phyloP scores from a whole-genome alignment of 2,113 vertebrate genomes.

The Saccopteryx bilineata region DNA sequence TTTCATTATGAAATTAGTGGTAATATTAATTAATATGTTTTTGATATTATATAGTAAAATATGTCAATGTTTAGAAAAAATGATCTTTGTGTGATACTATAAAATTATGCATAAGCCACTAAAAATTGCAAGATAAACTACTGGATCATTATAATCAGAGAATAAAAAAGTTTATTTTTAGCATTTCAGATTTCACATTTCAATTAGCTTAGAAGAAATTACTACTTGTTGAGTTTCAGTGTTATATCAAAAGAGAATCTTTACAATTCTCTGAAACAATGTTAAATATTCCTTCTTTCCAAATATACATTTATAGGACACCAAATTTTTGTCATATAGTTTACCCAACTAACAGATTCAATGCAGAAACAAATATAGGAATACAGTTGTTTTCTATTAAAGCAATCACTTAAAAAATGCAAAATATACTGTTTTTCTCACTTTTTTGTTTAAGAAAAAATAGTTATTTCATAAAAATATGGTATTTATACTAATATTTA shows the following conservation, averaged over 20 bases:
- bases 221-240: constrained; percentile 26
- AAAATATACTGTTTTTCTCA: not conserved
- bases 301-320: not conserved
- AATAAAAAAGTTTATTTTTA: not conserved
- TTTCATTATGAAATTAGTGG: not conserved
- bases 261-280: not conserved
- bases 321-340: not conserved
- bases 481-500: not conserved
- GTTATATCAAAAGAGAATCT: not conserved
- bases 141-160: not conserved
- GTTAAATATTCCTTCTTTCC: not conserved
- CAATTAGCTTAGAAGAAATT: not conserved
- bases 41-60: constrained; percentile 1
- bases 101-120: not conserved
- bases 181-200: constrained; percentile 9
- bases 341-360: not conserved
- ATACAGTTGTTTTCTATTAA: not conserved
- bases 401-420: not conserved
- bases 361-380: not conserved
- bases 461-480: not conserved
- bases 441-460: not conserved
- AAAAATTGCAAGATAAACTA: not conserved
- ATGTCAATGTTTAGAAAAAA: not conserved
- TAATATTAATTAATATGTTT: not conserved
- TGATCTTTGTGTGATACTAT: not conserved